phyloP scores from a whole-genome alignment of 2,888 invertebrate species.

The Pandemis heparana region DNA sequence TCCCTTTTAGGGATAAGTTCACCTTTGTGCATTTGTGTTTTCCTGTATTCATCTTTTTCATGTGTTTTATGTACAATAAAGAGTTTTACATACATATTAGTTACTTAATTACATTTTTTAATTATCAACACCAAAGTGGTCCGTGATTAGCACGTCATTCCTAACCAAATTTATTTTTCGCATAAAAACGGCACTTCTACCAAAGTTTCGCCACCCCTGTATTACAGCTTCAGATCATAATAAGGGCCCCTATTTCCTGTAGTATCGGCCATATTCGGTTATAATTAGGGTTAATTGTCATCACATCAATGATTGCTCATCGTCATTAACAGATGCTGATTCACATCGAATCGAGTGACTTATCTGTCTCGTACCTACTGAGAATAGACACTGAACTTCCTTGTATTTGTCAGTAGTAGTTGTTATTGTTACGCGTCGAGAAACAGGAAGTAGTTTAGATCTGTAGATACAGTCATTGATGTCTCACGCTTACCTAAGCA shows the following conservation, averaged over 20 bases:
- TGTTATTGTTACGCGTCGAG: background rate
- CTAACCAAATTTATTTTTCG: no score
- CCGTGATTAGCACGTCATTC: no score
- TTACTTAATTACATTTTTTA: no score
- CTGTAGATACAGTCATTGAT: background rate
- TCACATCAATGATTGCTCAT: conserved; percentile 32
- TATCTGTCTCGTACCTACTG: background rate
- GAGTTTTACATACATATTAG: no score
- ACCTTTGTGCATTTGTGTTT: no score
- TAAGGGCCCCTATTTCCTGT: background rate
- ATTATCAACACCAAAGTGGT: no score
- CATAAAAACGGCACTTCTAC: no score
- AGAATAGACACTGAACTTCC: background rate
- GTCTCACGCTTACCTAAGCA: background rate
- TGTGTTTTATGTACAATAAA: no score
- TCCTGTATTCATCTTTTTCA: no score
- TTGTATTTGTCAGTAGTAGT: background rate
- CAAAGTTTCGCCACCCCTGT: no score
- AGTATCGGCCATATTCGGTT: background rate
- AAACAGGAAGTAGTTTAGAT: background rate
- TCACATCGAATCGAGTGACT: conserved; percentile 12
- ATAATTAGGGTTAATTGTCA: conserved; percentile 26
- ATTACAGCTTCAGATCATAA: background rate
- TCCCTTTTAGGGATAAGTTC: no score
- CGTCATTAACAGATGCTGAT: conserved; percentile 20